These are phyloP conservation scores for Carpatolechia fugitivella DNA, from an alignment of 2,888 invertebrate genomes.

Conservation along the genomic window DNA sequence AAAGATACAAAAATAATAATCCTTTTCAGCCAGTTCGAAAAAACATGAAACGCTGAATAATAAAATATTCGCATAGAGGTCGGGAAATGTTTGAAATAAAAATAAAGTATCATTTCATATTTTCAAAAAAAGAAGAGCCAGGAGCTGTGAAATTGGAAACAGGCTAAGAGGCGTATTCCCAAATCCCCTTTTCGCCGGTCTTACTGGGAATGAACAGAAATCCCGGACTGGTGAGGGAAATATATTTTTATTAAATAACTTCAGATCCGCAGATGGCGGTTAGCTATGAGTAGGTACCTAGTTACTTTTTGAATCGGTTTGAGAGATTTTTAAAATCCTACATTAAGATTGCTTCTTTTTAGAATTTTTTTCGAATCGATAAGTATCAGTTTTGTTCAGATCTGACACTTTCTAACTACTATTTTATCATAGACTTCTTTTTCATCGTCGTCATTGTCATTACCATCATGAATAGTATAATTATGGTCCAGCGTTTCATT, in stretches of 20 bases:
- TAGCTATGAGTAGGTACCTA: constrained; percentile 24
- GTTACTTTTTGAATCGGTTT: constrained; percentile 43
- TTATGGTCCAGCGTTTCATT: too few species aligned
- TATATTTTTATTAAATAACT: constrained; percentile 64
- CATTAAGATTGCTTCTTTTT: not conserved
- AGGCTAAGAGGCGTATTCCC: constrained; percentile 29
- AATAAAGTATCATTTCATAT: not conserved
- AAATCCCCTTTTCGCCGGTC: constrained; percentile 31
- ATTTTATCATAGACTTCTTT: too few species aligned
- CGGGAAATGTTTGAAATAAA: too few species aligned
- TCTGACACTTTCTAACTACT: too few species aligned
- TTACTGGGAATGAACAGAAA: constrained; percentile 35
- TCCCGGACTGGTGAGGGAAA: constrained; percentile 44
- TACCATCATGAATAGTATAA: too few species aligned
- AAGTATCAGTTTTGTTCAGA: too few species aligned
- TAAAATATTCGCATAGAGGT: too few species aligned
- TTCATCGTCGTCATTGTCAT: too few species aligned
- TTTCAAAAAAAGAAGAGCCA: constrained; percentile 20
- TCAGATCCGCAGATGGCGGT: constrained; percentile 45
- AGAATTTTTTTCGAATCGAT: too few species aligned
- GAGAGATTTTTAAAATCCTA: constrained; percentile 25
- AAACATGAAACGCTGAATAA: too few species aligned
- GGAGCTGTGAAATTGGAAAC: constrained; percentile 36
- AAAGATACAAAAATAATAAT: too few species aligned
- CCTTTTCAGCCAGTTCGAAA: too few species aligned